Evolutionary conservation across 1,140 invertebrate species (phyloP).

Genomic region (Bombus confusus): DNA sequence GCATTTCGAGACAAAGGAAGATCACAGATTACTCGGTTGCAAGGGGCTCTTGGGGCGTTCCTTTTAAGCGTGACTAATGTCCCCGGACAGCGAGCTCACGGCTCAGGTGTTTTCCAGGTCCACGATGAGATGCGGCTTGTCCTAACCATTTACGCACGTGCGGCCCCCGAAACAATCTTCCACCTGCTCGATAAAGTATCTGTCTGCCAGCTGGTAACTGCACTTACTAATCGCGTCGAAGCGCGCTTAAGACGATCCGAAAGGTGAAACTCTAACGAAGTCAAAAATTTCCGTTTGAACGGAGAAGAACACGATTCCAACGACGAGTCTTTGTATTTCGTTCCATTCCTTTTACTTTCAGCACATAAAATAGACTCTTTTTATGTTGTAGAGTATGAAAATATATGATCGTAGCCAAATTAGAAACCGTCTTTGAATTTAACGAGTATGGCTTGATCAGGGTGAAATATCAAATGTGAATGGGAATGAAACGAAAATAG

Average conservation of each 20-base stretch:
- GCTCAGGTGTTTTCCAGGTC: slow-evolving; percentile 66
- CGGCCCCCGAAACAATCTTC: slow-evolving; percentile 55
- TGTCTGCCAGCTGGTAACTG: slow-evolving; percentile 43
- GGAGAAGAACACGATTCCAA: too few species aligned
- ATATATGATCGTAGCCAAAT: too few species aligned
- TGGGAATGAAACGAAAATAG: too few species aligned
- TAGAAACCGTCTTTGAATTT: too few species aligned
- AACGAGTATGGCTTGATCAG: too few species aligned
- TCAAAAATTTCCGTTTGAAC: too few species aligned
- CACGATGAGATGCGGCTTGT: slow-evolving; percentile 60
- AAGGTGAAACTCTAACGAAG: not conserved
- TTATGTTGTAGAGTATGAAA: too few species aligned
- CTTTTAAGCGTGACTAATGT: slow-evolving; percentile 67
- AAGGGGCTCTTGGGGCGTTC: slow-evolving; percentile 46
- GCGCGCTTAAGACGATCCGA: not conserved
- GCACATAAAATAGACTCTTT: too few species aligned
- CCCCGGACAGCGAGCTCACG: slow-evolving; percentile 49
- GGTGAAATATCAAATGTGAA: too few species aligned
- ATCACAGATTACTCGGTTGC: slow-evolving; percentile 57
- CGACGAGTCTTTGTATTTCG: too few species aligned
- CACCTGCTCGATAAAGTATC: slow-evolving; percentile 48
- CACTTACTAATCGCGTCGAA: slow-evolving; percentile 29
- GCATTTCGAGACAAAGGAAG: slow-evolving; percentile 57
- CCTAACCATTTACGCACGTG: slow-evolving; percentile 59
- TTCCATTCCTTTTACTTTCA: too few species aligned